Conservation (phyloP, 2,113 vertebrate species). For the Sphaerodactylus townsendi region DNA sequence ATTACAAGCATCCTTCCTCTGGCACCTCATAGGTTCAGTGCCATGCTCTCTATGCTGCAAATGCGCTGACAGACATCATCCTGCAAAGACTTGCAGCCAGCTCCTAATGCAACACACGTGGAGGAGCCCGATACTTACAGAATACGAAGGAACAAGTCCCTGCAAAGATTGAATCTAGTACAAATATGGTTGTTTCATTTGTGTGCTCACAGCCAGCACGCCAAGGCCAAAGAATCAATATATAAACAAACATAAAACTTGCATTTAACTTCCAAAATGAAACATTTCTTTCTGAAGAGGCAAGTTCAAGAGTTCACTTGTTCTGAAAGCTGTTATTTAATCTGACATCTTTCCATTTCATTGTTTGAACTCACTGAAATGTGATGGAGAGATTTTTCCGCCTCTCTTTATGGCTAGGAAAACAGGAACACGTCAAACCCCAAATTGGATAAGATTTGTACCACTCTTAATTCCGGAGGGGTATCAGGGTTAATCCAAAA, state of each 20-base stretch:
- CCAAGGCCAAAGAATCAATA: slow-evolving; percentile 6
- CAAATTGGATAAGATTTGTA: neutral
- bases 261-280: neutral
- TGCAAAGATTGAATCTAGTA: neutral
- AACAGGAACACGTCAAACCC: neutral
- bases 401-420: neutral
- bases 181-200: neutral
- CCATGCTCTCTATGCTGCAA: neutral
- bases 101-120: too few species aligned
- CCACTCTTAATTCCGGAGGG: too few species aligned
- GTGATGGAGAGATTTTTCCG: neutral
- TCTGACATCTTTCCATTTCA: neutral
- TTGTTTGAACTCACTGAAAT: neutral
- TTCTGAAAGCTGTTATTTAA: neutral
- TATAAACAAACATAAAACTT: slow-evolving; percentile 1
- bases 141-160: neutral
- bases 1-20: too few species aligned
- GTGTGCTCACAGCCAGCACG: neutral
- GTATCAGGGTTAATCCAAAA: too few species aligned
- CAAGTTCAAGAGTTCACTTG: neutral
- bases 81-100: neutral
- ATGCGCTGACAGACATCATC: neutral
- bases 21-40: too few species aligned
- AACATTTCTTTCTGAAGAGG: neutral
- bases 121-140: neutral